A percentile compares a stretch with the other conserved stretches of the same genome.
Conservation (phyloP, 2,113 vertebrate genomes). For the Ginglymostoma cirratum region DNA sequence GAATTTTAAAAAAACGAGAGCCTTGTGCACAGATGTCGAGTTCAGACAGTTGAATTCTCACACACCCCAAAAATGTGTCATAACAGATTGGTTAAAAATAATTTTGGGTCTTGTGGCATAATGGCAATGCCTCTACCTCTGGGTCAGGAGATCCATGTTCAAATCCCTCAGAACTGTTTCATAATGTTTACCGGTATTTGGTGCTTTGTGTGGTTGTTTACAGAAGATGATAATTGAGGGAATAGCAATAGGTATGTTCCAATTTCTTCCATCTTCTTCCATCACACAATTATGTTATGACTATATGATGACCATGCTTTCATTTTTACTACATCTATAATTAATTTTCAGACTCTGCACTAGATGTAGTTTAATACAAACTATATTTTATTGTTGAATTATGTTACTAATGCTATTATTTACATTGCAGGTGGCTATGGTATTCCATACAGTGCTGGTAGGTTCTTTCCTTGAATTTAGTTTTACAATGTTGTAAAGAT, state of each 20-base stretch:
- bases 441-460: constrained; percentile 69
- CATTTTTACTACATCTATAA: not conserved
- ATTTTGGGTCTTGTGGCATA: no score
- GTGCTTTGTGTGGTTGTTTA: not conserved
- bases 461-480: constrained; percentile 42
- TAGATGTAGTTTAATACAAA: not conserved
- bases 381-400: not conserved
- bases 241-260: not conserved
- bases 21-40: no score
- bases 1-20: no score
- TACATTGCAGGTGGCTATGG: constrained; percentile 68
- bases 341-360: not conserved
- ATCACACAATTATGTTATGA: not conserved
- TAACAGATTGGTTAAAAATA: no score
- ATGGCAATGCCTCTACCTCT: no score
- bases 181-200: not conserved
- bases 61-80: no score
- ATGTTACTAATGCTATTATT: not conserved
- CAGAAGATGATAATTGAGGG: not conserved
- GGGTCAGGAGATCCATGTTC: no score
- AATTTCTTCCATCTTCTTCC: not conserved
- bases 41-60: no score
- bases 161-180: no score
- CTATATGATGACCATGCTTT: not conserved
- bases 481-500: not conserved